A percentile compares a stretch with the other conserved stretches of the same genome.
phyloP scores from a whole-genome alignment of 2,113 vertebrate species.

The Heterotis niloticus region DNA sequence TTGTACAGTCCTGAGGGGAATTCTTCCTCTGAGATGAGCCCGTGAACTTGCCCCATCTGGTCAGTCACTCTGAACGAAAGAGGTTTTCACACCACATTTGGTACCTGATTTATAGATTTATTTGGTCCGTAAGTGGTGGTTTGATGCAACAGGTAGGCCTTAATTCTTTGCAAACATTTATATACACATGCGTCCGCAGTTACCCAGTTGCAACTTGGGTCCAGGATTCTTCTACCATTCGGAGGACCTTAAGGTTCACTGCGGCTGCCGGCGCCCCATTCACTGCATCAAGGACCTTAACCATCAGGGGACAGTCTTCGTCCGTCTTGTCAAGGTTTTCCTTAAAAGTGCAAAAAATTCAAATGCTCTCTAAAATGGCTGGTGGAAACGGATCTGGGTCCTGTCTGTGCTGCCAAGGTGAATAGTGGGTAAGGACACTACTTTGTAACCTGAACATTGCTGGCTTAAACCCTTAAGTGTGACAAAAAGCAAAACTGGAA shows the following conservation, averaged over 20 bases:
- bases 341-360: constrained; percentile 16
- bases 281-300: constrained; percentile 85
- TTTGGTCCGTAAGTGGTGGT: background rate
- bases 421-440: no score
- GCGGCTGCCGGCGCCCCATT: constrained; percentile 73
- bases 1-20: constrained; percentile 78
- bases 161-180: background rate
- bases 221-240: constrained; percentile 67
- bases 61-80: constrained; percentile 67
- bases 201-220: constrained; percentile 70
- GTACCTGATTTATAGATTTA: background rate
- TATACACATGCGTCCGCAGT: no score
- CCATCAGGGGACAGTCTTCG: constrained; percentile 76
- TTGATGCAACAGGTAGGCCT: background rate
- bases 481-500: no score
- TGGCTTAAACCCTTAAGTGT: no score
- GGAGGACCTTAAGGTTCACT: constrained; percentile 67
- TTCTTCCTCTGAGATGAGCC: constrained; percentile 70
- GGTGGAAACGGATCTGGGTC: no score
- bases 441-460: no score
- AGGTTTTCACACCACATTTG: no score
- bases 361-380: no score
- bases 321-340: constrained; percentile 61
- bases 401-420: no score
- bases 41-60: constrained; percentile 72